Evolutionary conservation across 2,797 vertebrate genomes (phyloP).

Genomic region (Tinamus major): DNA sequence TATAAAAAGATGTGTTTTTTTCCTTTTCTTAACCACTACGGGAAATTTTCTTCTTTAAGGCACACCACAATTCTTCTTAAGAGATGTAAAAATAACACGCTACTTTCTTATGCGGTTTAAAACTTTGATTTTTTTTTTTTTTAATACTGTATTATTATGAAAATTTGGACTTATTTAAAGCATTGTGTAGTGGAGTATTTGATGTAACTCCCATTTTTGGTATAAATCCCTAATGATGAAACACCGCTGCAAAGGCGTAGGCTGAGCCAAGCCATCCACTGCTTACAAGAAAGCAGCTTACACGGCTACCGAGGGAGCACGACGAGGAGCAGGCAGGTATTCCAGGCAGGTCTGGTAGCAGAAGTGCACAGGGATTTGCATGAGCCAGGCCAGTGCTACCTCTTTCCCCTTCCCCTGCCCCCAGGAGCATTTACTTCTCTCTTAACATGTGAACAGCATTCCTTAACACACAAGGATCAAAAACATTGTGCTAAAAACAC

Average conservation of each 20-base stretch:
- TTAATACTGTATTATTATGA: conserved; percentile 30
- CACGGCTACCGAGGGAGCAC: neutral
- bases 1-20: neutral
- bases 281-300: neutral
- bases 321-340: no score
- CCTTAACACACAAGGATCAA: neutral
- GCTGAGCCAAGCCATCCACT: neutral
- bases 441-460: no score
- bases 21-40: neutral
- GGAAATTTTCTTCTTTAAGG: neutral
- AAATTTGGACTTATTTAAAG: conserved; percentile 58
- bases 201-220: neutral
- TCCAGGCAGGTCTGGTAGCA: neutral
- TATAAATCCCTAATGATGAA: conserved; percentile 4
- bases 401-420: neutral
- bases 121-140: neutral
- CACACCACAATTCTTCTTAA: neutral
- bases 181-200: neutral
- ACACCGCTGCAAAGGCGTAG: neutral
- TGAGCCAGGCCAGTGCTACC: neutral
- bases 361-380: neutral
- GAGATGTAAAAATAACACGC: conserved; percentile 21
- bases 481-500: neutral
- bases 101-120: neutral
- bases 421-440: fast-evolving